phyloP scores from a whole-genome alignment of 2,797 vertebrate species.

The Pangasius macronema region DNA sequence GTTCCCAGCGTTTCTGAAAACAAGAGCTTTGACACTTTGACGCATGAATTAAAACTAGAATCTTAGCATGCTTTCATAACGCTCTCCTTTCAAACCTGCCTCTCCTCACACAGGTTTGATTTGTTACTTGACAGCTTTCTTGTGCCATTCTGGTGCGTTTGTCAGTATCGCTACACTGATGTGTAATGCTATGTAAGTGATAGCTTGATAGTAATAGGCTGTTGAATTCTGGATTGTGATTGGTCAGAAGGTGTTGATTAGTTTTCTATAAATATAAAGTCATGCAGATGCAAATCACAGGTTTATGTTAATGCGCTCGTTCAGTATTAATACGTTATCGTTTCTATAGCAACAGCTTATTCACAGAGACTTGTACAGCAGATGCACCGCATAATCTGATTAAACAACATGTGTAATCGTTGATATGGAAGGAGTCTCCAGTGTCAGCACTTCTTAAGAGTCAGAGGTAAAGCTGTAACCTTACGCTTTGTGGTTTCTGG shows the following conservation, averaged over 20 bases:
- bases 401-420: too few species aligned
- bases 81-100: neutral
- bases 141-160: neutral
- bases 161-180: neutral
- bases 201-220: neutral
- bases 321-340: too few species aligned
- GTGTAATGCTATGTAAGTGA: neutral
- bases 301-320: neutral
- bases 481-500: neutral
- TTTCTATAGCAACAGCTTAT: neutral
- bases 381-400: neutral
- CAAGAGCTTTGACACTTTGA: neutral
- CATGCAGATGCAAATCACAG: neutral
- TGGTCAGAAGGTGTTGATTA: neutral
- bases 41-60: neutral
- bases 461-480: neutral
- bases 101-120: neutral
- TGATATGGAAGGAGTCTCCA: neutral
- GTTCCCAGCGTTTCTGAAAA: neutral
- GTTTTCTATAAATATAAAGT: neutral
- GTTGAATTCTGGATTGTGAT: neutral
- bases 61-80: neutral
- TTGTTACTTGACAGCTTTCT: slow-evolving; percentile 2
- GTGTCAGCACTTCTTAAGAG: neutral
- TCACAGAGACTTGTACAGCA: neutral